Evolutionary conservation across 2,797 vertebrate genomes (phyloP).

Genomic region (Crenuchus spilurus): DNA sequence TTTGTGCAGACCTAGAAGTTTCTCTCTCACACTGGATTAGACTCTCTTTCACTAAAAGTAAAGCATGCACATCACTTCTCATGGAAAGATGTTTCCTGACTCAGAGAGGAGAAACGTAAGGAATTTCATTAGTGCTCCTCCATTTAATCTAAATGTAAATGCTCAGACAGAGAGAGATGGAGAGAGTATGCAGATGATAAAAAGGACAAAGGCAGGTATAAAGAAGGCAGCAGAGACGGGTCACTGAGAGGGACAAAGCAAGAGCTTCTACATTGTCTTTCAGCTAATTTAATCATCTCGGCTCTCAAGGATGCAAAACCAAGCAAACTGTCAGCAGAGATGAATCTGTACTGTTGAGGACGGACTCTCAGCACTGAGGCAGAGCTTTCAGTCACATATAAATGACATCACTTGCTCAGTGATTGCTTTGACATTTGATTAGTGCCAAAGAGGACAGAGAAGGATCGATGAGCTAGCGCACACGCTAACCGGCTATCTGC

Average conservation of each 20-base stretch:
- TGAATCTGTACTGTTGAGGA: neutral
- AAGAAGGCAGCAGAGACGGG: conserved; percentile 2
- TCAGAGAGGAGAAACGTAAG: neutral
- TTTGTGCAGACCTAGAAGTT: too few relatives aligned
- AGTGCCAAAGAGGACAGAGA: neutral
- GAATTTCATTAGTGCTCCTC: conserved; percentile 39
- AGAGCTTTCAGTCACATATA: neutral
- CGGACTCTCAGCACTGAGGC: neutral
- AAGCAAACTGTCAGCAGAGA: neutral
- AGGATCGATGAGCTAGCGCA: conserved; percentile 5
- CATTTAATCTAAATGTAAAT: conserved; percentile 45
- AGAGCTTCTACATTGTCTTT: neutral
- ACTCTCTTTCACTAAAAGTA: neutral
- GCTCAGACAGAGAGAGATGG: neutral
- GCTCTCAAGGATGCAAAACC: neutral
- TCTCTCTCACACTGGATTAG: too few relatives aligned
- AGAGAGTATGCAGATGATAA: conserved; percentile 1
- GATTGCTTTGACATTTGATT: conserved; percentile 24
- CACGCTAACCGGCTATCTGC: neutral
- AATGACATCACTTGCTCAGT: conserved; percentile 22
- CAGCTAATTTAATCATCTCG: conserved; percentile 23
- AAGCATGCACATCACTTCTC: neutral
- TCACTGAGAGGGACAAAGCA: conserved; percentile 10
- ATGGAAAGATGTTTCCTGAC: conserved; percentile 7
- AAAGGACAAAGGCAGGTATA: conserved; percentile 14